Evolutionary conservation across 2,888 invertebrate genomes (phyloP).

Genomic region (Morpho deidamia): DNA sequence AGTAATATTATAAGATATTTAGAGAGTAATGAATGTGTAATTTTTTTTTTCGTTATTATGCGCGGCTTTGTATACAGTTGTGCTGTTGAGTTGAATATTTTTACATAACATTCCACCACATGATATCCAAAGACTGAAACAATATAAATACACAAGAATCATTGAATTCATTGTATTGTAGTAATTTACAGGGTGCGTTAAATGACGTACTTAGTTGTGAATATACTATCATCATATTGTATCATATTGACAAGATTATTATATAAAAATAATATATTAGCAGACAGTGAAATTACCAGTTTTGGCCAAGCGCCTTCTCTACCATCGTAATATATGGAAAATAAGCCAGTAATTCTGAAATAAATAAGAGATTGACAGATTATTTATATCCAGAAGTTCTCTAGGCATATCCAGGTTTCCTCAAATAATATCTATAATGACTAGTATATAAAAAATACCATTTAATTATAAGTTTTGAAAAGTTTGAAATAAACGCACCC

Average conservation of each 20-base stretch:
- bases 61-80: slow-evolving; percentile 20
- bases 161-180: slow-evolving; percentile 17
- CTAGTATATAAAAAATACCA: not conserved
- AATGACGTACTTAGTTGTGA: slow-evolving; percentile 17
- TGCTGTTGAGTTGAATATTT: slow-evolving; percentile 26
- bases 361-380: too few species aligned
- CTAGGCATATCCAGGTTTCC: too few species aligned
- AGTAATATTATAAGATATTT: not conserved
- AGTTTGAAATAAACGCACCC: slow-evolving; percentile 11
- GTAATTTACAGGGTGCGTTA: slow-evolving; percentile 26
- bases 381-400: too few species aligned
- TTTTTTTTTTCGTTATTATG: not conserved
- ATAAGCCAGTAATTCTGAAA: too few species aligned
- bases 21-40: not conserved
- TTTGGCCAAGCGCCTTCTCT: too few species aligned
- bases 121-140: slow-evolving; percentile 47
- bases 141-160: slow-evolving; percentile 22
- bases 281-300: too few species aligned
- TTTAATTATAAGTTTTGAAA: not conserved
- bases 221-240: too few species aligned
- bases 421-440: too few species aligned
- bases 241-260: too few species aligned
- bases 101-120: slow-evolving; percentile 39
- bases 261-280: too few species aligned
- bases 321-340: too few species aligned